These are phyloP conservation scores for Abramis brama DNA, from an alignment of 2,113 vertebrate genomes.

Conservation along the genomic window DNA sequence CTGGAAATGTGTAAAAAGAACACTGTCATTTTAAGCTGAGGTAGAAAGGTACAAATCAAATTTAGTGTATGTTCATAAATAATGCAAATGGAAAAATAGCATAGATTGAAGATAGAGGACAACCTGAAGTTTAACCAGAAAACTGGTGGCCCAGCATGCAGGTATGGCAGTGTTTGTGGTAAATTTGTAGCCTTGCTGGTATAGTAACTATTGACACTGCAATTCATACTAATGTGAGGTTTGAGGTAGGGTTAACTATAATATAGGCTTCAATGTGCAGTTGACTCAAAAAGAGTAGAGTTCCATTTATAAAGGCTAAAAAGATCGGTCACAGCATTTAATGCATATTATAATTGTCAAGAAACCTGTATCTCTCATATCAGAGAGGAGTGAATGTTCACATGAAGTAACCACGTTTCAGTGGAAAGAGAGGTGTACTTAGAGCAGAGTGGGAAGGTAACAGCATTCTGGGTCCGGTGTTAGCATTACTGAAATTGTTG, in stretches of 20 bases:
- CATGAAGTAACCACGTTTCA: not conserved
- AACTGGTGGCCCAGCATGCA: not conserved
- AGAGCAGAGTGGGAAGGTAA: not conserved
- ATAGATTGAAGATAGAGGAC: not conserved
- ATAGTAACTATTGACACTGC: not conserved
- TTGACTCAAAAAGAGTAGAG: not conserved
- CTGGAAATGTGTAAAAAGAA: not conserved
- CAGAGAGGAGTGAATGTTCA: not conserved
- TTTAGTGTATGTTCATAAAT: not conserved
- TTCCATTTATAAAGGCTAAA: slow-evolving; percentile 12
- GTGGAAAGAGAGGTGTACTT: not conserved
- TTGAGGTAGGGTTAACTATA: slow-evolving; percentile 40
- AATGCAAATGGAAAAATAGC: not conserved
- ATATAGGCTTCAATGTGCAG: not conserved
- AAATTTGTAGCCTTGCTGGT: not conserved
- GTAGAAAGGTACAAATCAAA: not conserved
- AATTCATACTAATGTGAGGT: slow-evolving; percentile 3
- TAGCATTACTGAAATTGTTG: not conserved
- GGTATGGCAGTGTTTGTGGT: slow-evolving; percentile 28
- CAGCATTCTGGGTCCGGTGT: not conserved
- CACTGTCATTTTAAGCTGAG: slow-evolving; percentile 20
- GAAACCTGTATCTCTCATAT: not conserved
- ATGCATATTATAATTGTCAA: not conserved
- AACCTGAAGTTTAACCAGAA: not conserved
- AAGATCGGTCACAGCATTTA: slow-evolving; percentile 20